Base-by-base conservation (phyloP, 23 tunicate genomes). In the Trididemnum miniatum region DNA sequence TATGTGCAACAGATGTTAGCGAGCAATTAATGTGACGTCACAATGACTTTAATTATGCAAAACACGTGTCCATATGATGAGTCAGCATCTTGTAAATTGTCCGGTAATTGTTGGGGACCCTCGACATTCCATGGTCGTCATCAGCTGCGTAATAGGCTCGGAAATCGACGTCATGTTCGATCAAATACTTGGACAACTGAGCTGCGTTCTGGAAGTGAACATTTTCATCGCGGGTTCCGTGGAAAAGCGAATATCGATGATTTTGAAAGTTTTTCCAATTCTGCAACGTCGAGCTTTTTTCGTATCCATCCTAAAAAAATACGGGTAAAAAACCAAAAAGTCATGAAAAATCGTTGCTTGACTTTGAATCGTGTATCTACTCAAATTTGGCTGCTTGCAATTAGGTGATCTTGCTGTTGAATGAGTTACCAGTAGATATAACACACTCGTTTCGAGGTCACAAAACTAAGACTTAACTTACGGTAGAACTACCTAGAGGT, bases 151-250 rank as follows among this genome's bases (percentile, higher is more conserved):
- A 91, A 71, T 59, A 86, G 7, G 88, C 91, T 0, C 84, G 64
- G 57, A 91, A 91, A 31, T 82, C 85, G 20, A 86, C 84, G 51
- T 86, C 88, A 30, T 76, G 40, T 52, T 66, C 88, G 49, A 91
- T 84, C 22, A 91, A 79, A n/a, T 71, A 65, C 38, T 86, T 91
- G 15, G 85, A 65, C 27, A 91, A 71, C 32, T 63, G 84, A 1
- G 97, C 97, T 12, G 91, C 65, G 65, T 91, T 87, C 59, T 91
- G 97, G 37, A 91, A 86, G 76, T 91, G 91, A 39, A 91, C 97
- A 63, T 91, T 91, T 57, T 86, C 97, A 51, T 91, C 97, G 24
- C 88, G 64, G 22, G 97, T 91, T 29, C 91, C 97, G 35, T 91
- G 97, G 54, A 91, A 52, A 1, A 91, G 27, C 4, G 74, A 36